Conservation (phyloP, 2,888 invertebrate species). For the Macaria liturata region DNA sequence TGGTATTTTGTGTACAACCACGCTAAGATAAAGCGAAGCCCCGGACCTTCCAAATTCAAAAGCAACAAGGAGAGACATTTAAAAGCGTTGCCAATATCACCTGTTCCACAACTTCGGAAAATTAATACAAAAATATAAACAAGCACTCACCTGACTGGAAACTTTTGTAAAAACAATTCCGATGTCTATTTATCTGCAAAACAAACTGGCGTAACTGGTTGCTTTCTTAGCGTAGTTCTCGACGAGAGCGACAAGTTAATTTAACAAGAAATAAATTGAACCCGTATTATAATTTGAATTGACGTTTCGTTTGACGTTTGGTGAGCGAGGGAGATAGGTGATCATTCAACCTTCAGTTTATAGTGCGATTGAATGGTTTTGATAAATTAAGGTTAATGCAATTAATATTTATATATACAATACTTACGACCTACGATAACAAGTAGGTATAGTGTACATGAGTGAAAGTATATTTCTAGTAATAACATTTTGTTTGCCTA, state of each 20-base stretch:
- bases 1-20: slow-evolving; percentile 30
- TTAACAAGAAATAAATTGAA: slow-evolving; percentile 56
- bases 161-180: slow-evolving; percentile 7
- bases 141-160: slow-evolving; percentile 22
- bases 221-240: slow-evolving; percentile 34
- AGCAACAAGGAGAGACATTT: slow-evolving; percentile 17
- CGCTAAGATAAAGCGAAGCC: slow-evolving; percentile 23
- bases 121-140: background rate
- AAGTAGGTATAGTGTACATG: no score
- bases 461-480: no score
- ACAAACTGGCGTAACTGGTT: slow-evolving; percentile 21
- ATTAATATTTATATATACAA: no score
- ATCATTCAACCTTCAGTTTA: background rate
- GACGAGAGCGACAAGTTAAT: slow-evolving; percentile 39
- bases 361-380: slow-evolving; percentile 14
- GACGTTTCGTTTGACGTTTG: slow-evolving; percentile 42
- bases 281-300: slow-evolving; percentile 59
- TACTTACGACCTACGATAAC: no score
- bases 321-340: slow-evolving; percentile 50
- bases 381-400: background rate
- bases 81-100: slow-evolving; percentile 15
- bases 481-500: no score
- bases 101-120: slow-evolving; percentile 21
- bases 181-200: slow-evolving; percentile 17
- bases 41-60: slow-evolving; percentile 17